A percentile compares a stretch with the other conserved stretches of the same genome.
Conservation (phyloP, 2,113 vertebrate genomes). For the Rhinolophus sinicus region DNA sequence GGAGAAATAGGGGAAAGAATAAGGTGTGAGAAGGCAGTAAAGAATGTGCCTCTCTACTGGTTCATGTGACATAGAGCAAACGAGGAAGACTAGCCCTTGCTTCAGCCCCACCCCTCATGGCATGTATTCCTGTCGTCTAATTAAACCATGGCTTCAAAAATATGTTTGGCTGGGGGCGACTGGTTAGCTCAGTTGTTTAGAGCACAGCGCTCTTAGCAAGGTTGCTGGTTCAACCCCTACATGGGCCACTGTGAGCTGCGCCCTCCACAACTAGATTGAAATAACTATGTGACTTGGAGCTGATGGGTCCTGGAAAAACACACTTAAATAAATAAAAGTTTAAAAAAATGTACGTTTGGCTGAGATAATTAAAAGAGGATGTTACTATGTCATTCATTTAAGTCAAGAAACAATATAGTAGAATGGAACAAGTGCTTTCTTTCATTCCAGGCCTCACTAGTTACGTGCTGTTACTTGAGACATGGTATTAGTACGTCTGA, state of each 20-base stretch:
- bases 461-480: background rate
- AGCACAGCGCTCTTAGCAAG: too few species aligned
- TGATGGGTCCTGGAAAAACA: too few species aligned
- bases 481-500: background rate
- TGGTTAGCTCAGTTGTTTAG: too few species aligned
- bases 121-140: background rate
- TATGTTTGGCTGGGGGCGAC: background rate
- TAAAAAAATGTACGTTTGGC: background rate
- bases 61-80: background rate
- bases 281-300: too few species aligned
- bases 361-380: background rate
- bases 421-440: background rate
- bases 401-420: background rate
- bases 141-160: background rate
- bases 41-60: background rate
- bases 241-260: too few species aligned
- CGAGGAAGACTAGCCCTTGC: background rate
- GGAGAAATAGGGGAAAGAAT: background rate
- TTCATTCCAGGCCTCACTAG: background rate
- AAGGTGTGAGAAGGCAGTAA: background rate
- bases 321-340: too few species aligned
- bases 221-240: too few species aligned
- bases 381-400: background rate
- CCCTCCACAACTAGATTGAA: too few species aligned
- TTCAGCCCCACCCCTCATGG: background rate